Conservation (phyloP, 2,113 vertebrate genomes). For the Callopanchax toddi region DNA sequence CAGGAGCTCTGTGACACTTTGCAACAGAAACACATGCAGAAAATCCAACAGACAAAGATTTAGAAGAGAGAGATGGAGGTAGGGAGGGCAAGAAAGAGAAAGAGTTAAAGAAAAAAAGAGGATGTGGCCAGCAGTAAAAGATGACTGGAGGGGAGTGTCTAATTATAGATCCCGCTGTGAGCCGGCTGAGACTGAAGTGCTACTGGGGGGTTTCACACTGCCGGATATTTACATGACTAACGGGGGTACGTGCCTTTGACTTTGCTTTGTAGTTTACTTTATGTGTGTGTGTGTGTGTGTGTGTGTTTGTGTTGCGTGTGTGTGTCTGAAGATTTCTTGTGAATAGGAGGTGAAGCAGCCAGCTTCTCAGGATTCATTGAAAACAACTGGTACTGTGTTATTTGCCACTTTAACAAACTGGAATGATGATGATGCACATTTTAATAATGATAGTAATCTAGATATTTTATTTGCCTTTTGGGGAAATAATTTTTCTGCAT, state of each 20-base stretch:
- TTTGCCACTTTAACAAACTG: conserved; percentile 4
- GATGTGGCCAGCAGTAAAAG: conserved; percentile 75
- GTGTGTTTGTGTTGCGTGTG: neutral
- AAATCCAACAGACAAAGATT: neutral
- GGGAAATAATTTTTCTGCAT: too few relatives aligned
- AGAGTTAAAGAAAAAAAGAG: conserved; percentile 72
- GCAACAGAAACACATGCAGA: too few relatives aligned
- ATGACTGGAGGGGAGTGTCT: conserved; percentile 76
- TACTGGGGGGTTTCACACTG: conserved; percentile 60
- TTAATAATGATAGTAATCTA: neutral
- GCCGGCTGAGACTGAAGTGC: conserved; percentile 66
- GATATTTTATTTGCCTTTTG: neutral
- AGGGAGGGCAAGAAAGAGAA: conserved; percentile 55
- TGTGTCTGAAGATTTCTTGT: neutral
- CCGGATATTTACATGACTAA: conserved; percentile 65
- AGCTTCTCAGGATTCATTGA: neutral
- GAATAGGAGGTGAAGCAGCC: neutral
- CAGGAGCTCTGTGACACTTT: too few relatives aligned
- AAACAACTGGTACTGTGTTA: neutral
- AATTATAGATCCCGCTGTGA: conserved; percentile 77
- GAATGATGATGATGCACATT: neutral
- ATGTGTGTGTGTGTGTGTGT: neutral
- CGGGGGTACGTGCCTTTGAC: conserved; percentile 50
- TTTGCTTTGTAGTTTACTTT: conserved; percentile 17
- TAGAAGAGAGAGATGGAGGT: conserved; percentile 5